Evolutionary conservation across 2,888 invertebrate species (phyloP).

Genomic region (Limenitis camilla): DNA sequence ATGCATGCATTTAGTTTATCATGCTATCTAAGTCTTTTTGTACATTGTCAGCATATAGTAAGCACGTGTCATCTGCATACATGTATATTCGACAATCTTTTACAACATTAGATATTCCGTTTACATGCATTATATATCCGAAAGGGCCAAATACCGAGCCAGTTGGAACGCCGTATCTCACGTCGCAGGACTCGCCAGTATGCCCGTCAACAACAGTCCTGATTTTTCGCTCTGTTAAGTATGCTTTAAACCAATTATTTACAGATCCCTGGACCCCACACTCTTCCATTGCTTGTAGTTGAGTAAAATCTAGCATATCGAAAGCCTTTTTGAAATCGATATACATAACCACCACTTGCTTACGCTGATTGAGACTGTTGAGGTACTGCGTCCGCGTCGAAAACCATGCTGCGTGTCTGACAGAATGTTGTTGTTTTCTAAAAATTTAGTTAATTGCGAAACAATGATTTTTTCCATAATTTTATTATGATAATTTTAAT

Average conservation of each 20-base stretch:
- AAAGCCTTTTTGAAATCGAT: background rate
- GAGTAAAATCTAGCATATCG: background rate
- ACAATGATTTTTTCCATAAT: slow-evolving; percentile 17
- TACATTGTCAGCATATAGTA: too few relatives aligned
- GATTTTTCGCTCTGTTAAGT: background rate
- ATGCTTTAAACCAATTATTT: slow-evolving; percentile 7
- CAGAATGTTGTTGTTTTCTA: slow-evolving; percentile 10
- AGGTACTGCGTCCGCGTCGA: slow-evolving; percentile 7
- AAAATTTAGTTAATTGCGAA: slow-evolving; percentile 10
- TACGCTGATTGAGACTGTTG: too few relatives aligned
- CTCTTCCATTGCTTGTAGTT: slow-evolving; percentile 4
- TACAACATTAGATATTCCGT: slow-evolving; percentile 19
- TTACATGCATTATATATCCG: slow-evolving; percentile 23
- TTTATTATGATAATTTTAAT: too few relatives aligned
- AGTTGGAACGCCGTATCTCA: slow-evolving; percentile 18
- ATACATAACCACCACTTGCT: background rate
- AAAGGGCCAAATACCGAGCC: slow-evolving; percentile 21
- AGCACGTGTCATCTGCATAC: slow-evolving; percentile 1
- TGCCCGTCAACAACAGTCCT: slow-evolving; percentile 1
- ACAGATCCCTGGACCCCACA: slow-evolving; percentile 4
- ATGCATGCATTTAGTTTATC: too few relatives aligned
- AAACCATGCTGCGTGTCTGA: slow-evolving; percentile 16
- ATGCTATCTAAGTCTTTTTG: too few relatives aligned
- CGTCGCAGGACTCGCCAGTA: slow-evolving; percentile 1
- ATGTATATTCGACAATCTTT: background rate